Conservation (phyloP, 2,888 invertebrate species). For the Chrysolina americana region DNA sequence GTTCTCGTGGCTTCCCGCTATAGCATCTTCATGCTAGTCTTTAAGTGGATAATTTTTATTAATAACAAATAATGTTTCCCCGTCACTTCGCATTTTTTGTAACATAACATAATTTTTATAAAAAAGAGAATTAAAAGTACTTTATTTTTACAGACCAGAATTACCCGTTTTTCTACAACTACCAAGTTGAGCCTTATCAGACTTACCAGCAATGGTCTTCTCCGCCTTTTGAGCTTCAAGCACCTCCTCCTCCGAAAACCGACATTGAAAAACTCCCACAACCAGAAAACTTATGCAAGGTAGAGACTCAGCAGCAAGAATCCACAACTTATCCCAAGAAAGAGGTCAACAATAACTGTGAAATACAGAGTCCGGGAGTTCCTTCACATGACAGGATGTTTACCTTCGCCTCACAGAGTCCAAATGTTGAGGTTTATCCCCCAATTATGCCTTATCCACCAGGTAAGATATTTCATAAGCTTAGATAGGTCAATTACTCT, state of each 20-base stretch:
- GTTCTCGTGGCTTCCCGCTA: too few species aligned
- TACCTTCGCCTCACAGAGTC: conserved; percentile 38
- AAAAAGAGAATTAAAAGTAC: too few species aligned
- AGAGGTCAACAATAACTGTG: conserved; percentile 36
- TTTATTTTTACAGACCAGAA: conserved; percentile 53
- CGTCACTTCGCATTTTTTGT: too few species aligned
- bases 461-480: conserved; percentile 22
- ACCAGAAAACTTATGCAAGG: not conserved
- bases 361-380: conserved; percentile 29
- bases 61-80: too few species aligned
- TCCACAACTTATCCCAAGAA: not conserved
- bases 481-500: too few species aligned
- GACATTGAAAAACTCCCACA: conserved; percentile 25
- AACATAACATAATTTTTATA: too few species aligned
- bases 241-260: conserved; percentile 35
- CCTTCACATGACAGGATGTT: not conserved
- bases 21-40: too few species aligned
- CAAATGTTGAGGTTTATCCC: conserved; percentile 56
- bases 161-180: conserved; percentile 58
- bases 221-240: conserved; percentile 41
- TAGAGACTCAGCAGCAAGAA: conserved; percentile 1
- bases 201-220: conserved; percentile 49
- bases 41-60: too few species aligned
- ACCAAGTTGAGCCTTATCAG: conserved; percentile 54
- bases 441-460: conserved; percentile 54